Base-by-base conservation (phyloP, 2,113 vertebrate genomes). In the Recurvirostra avosetta region DNA sequence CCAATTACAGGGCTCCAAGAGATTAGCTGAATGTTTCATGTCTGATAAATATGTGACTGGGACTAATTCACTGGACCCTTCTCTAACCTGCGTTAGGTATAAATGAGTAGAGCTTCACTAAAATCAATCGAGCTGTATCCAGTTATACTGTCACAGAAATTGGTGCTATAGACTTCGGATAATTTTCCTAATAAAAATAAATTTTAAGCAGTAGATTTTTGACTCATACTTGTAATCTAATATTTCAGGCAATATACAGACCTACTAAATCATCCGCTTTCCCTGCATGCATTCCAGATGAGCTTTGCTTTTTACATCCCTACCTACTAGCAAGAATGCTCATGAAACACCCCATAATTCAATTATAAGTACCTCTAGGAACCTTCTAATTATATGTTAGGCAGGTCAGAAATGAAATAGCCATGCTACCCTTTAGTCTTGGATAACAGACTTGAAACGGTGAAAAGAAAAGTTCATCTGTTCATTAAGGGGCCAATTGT, bases 321-420 rank as follows among this genome's bases (percentile, higher is more conserved):
- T 95, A 96, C 92, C 92, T 97, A 93, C 86, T 68, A 87, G 87
- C 83, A 87, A 94, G 92, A 96, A 97, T 88, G 95, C 77, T 94
- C 93, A 71, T 71, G 86, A 96, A 96, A 93, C 78, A 86, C 75
- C 90, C 94, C 91, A 95, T 97, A 97, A 97, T 96, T 97, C 97
- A 97, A 97, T 97, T 96, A 96, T 89, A 97, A 98, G 92, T 94
- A 97, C 95, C 86, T 97, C 94, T 71, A 95, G 95, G 92, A 97
- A 94, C 75, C 90, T 95, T 96, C 82, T 96, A 97, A 98, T 97
- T 97, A 98, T 91, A 90, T 86, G 86, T 94, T 92, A 97, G 96
- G 68, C 74, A 65, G 96, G 91, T 95, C 96, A 96, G 96, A 96
- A 97, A 97, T 92, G 82, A 94, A 98, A 97, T 94, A 95, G 91